These are phyloP conservation scores for Muscicapa striata DNA, from an alignment of 2,797 vertebrate species.

Conservation along the genomic window DNA sequence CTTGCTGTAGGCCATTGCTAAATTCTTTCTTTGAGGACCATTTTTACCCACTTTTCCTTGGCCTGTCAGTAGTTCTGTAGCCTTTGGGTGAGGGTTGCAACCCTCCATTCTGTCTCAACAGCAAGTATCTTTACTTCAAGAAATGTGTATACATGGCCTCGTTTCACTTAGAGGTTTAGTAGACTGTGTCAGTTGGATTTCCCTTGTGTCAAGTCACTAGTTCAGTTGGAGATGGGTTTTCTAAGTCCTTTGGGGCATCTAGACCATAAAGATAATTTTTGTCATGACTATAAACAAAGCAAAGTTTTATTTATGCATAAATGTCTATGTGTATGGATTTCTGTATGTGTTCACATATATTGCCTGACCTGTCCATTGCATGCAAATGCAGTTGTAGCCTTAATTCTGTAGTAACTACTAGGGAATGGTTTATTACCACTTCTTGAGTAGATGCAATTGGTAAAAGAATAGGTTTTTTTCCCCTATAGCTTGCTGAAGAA, in stretches of 20 bases:
- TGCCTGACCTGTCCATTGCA: not conserved
- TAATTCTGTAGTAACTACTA: not conserved
- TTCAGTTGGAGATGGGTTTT: not conserved
- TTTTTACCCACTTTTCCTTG: not conserved
- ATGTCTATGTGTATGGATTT: not conserved
- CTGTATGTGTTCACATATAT: not conserved
- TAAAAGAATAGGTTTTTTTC: not conserved
- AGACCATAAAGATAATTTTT: not conserved
- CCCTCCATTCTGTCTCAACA: not conserved
- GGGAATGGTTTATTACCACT: not conserved
- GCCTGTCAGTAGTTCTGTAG: not conserved
- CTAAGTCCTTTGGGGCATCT: not conserved
- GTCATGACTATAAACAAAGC: not conserved
- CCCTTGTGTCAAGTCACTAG: not conserved
- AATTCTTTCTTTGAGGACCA: not conserved
- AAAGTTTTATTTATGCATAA: not conserved
- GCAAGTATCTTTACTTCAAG: not conserved
- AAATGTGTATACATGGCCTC: accelerated
- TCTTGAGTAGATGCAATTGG: not conserved
- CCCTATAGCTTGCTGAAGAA: not conserved
- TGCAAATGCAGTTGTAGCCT: not conserved
- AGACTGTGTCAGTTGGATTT: not conserved
- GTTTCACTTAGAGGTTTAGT: not conserved
- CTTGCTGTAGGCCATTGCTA: not conserved
- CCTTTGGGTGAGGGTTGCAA: not conserved